phyloP scores from a whole-genome alignment of 2,888 invertebrate species.

The Pseudococcus longispinus region DNA sequence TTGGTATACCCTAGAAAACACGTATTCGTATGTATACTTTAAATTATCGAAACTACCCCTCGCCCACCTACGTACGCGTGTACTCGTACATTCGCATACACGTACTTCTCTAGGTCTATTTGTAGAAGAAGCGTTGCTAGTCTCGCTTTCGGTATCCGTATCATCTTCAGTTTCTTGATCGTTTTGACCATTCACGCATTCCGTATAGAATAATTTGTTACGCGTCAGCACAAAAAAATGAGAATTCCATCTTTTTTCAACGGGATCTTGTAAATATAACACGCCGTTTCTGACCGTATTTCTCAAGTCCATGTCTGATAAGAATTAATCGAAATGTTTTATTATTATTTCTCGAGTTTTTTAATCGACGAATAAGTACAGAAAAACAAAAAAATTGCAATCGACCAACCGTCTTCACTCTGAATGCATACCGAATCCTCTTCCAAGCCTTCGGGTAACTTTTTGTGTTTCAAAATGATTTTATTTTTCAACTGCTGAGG shows the following conservation, averaged over 20 bases:
- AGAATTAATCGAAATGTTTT: neutral
- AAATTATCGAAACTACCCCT: no score
- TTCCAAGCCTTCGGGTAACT: slow-evolving; percentile 87
- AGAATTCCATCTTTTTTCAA: slow-evolving; percentile 89
- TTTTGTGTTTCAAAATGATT: slow-evolving; percentile 90
- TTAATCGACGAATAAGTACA: neutral
- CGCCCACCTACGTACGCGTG: no score
- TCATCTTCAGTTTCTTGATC: slow-evolving; percentile 68
- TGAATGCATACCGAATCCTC: slow-evolving; percentile 70
- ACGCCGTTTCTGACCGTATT: slow-evolving; percentile 90
- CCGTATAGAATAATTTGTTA: slow-evolving; percentile 86
- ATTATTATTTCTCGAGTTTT: neutral
- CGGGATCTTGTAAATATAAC: slow-evolving; percentile 85
- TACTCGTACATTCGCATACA: no score
- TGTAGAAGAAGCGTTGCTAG: slow-evolving; percentile 62
- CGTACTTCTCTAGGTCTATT: slow-evolving; percentile 66
- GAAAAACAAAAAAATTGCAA: no score
- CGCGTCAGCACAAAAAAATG: slow-evolving; percentile 92
- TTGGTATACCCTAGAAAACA: slow-evolving; percentile 69
- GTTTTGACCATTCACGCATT: slow-evolving; percentile 67
- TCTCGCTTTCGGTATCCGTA: slow-evolving; percentile 64
- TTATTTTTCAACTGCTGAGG: slow-evolving; percentile 79
- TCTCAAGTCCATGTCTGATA: slow-evolving; percentile 75
- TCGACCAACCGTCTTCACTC: slow-evolving; percentile 68
- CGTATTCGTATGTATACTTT: no score